Evolutionary conservation across 2,113 vertebrate genomes (phyloP).

Genomic region (Lipophrys pholis): DNA sequence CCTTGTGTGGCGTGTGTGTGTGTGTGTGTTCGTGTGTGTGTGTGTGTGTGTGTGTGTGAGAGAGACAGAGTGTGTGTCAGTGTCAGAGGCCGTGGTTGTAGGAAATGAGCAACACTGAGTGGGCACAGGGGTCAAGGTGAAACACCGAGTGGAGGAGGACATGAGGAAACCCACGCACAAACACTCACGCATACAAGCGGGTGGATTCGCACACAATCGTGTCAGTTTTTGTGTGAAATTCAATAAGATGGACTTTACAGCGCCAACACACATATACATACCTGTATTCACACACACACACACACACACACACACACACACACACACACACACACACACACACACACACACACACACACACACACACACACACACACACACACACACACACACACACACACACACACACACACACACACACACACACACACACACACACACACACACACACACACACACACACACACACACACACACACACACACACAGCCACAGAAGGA

Average conservation of each 20-base stretch:
- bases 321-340: too few relatives aligned
- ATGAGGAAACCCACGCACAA: slow-evolving; percentile 7
- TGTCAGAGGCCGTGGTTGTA: slow-evolving; percentile 60
- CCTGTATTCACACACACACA: too few relatives aligned
- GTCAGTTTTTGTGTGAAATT: too few relatives aligned
- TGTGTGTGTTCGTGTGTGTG: slow-evolving; percentile 13
- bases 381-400: too few relatives aligned
- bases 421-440: neutral
- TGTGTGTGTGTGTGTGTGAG: slow-evolving; percentile 1
- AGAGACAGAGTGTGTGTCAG: slow-evolving; percentile 10
- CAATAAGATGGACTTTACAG: too few relatives aligned
- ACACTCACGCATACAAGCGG: neutral
- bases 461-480: neutral
- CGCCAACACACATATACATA: too few relatives aligned
- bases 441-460: neutral
- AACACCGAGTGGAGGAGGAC: slow-evolving; percentile 31
- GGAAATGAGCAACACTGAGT: slow-evolving; percentile 67
- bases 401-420: slow-evolving; percentile 1
- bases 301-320: too few relatives aligned
- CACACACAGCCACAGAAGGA: neutral
- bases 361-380: too few relatives aligned
- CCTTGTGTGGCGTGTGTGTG: slow-evolving; percentile 13
- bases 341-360: too few relatives aligned
- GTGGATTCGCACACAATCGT: too few relatives aligned
- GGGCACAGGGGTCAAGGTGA: slow-evolving; percentile 68